phyloP scores from a whole-genome alignment of 1,140 invertebrate genomes.

The Anastrepha ludens region DNA sequence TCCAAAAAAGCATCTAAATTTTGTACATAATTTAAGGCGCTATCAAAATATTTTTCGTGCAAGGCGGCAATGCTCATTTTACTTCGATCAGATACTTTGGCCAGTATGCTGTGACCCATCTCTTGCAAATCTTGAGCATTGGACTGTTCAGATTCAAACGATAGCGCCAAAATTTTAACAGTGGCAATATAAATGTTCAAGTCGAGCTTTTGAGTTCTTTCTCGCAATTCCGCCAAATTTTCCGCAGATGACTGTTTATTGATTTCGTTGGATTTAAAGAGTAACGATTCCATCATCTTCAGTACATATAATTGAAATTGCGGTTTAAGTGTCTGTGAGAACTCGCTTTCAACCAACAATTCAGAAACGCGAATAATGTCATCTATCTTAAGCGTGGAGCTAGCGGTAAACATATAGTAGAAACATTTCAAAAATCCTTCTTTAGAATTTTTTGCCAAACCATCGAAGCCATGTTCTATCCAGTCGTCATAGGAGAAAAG shows the following conservation, averaged over 20 bases:
- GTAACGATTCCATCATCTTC: slow-evolving; percentile 60
- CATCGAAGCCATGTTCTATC: slow-evolving; percentile 68
- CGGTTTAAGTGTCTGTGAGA: slow-evolving; percentile 71
- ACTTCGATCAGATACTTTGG: slow-evolving; percentile 58
- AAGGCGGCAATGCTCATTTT: slow-evolving; percentile 57
- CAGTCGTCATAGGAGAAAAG: slow-evolving; percentile 66
- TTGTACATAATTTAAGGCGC: slow-evolving; percentile 63
- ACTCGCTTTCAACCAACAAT: slow-evolving; percentile 67
- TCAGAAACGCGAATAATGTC: slow-evolving; percentile 67
- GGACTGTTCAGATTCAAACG: slow-evolving; percentile 53
- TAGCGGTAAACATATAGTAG: slow-evolving; percentile 77
- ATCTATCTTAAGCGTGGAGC: slow-evolving; percentile 78
- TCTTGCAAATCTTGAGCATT: slow-evolving; percentile 46
- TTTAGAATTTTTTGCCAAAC: slow-evolving; percentile 64
- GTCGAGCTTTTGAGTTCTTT: slow-evolving; percentile 56
- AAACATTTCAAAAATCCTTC: slow-evolving; percentile 72
- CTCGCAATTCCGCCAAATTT: not conserved
- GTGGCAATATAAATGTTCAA: slow-evolving; percentile 61
- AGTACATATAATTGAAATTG: slow-evolving; percentile 55
- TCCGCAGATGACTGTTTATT: not conserved
- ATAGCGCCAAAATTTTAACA: slow-evolving; percentile 65
- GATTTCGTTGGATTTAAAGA: slow-evolving; percentile 60
- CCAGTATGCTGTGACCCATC: slow-evolving; percentile 57
- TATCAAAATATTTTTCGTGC: slow-evolving; percentile 63
- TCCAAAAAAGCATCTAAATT: slow-evolving; percentile 68